phyloP scores from a whole-genome alignment of 2,888 invertebrate genomes.

The Notocelia uddmanniana region DNA sequence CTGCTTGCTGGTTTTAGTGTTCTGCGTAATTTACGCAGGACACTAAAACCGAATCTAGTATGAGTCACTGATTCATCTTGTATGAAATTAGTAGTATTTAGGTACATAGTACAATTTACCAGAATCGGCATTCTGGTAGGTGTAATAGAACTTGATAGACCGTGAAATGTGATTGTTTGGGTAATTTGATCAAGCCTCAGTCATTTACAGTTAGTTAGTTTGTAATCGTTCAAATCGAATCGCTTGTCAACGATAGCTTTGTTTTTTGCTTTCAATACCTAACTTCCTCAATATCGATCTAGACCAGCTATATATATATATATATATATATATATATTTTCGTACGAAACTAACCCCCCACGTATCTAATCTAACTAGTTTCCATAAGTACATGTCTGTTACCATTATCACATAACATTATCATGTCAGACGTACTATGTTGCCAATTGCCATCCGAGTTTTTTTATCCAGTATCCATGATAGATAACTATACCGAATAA shows the following conservation, averaged over 20 bases:
- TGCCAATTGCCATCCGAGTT: no score
- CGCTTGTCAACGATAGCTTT: slow-evolving; percentile 11
- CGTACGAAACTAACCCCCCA: background rate
- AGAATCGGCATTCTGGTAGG: slow-evolving; percentile 18
- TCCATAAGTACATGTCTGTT: background rate
- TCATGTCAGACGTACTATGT: no score
- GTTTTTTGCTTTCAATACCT: background rate
- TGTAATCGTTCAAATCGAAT: slow-evolving; percentile 6
- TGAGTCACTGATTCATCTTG: background rate
- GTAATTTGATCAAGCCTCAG: slow-evolving; percentile 12
- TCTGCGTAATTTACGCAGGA: no score
- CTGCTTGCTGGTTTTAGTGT: no score
- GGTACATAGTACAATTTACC: background rate
- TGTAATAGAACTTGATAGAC: slow-evolving; percentile 3
- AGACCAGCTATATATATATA: background rate
- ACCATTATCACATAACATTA: no score
- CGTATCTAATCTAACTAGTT: background rate
- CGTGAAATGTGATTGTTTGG: slow-evolving; percentile 16
- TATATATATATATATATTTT: background rate
- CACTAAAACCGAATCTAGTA: background rate
- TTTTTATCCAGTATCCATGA: no score
- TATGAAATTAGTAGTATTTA: background rate
- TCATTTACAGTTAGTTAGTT: slow-evolving; percentile 2
- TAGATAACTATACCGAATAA: no score
- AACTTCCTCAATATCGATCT: slow-evolving; percentile 17